Base-by-base conservation (phyloP, 2,797 vertebrate genomes). In the Phrynocephalus forsythii region DNA sequence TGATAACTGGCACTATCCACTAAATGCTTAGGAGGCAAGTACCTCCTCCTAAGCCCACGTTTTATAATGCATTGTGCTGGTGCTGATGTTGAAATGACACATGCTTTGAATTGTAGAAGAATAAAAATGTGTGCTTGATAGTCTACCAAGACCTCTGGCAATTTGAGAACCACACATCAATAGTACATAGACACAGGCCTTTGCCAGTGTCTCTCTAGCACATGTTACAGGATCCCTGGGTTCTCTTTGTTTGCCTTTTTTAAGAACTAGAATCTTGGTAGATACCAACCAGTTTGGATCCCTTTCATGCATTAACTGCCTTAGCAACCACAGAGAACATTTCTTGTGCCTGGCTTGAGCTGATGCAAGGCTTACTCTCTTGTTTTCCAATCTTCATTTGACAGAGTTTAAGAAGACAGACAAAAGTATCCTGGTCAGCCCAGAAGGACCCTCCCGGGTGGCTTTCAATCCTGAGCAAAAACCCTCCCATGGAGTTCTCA, bases 391-490 rank as follows among this genome's bases (percentile, higher is more conserved):
- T 87, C 90, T 79, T 20, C 89, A 82, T 76, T 82, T 90, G 78
- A 79, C 96, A 99, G 99, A 99, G 92, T 99, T 99, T 91, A 98
- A 92, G 94, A 98, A 98, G 95, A 98, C 95, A 0, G 98, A 99
- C 91, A 97, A 97, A 92, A 99, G 98, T 89, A 96, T 98, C 82
- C 93, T 98, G 82, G 96, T 99, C 88, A 99, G 98, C 92, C 98
- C 99, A 0, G 97, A 96, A 0, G 98, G 98, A 33, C 95, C 96
- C 0, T 98, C 98, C 8, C 96, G 98, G 4, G 97, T 99, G 85
- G 97, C 98, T 85, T 99, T 99, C 94, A 98, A 99, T 96, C 99
- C 99, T 1, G 86, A 97, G 68, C 98, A 98, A 95, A 98, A 96
- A 81, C 99, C 99, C 0, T 97, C 91, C 63, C 98, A 96, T 0